Percentiles rank a stretch among this genome's conserved stretches.
phyloP scores from a whole-genome alignment of 1,140 invertebrate genomes.

The Manduca sexta region DNA sequence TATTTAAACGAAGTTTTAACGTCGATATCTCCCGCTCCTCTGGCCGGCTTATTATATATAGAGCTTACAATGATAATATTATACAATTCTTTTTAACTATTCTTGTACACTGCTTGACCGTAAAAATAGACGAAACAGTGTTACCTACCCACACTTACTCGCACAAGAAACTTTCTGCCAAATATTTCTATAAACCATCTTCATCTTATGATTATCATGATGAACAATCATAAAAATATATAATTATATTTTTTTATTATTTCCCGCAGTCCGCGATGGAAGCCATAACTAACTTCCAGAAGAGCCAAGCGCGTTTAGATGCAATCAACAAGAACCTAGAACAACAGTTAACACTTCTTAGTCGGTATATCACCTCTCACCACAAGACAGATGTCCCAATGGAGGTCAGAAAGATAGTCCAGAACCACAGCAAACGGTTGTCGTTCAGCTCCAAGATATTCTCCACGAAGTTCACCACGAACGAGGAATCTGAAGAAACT shows the following conservation, averaged over 20 bases:
- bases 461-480: constrained; percentile 47
- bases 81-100: too few relatives aligned
- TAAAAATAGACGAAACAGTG: too few relatives aligned
- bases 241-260: constrained; percentile 13
- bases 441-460: constrained; percentile 63
- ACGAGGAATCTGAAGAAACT: constrained; percentile 43
- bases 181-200: too few relatives aligned
- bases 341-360: constrained; percentile 55
- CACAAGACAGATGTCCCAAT: constrained; percentile 54
- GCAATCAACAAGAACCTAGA: constrained; percentile 55
- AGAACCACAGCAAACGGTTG: constrained; percentile 56
- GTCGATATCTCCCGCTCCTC: too few relatives aligned
- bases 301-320: constrained; percentile 52
- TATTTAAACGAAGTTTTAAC: too few relatives aligned
- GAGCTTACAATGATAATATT: too few relatives aligned
- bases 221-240: not conserved
- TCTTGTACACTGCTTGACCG: too few relatives aligned
- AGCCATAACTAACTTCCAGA: constrained; percentile 58
- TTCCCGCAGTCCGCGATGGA: constrained; percentile 65
- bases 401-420: constrained; percentile 60
- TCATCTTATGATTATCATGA: too few relatives aligned
- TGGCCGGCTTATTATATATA: too few relatives aligned
- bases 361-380: constrained; percentile 51
- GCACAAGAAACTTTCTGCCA: too few relatives aligned
- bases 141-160: too few relatives aligned